phyloP scores from a whole-genome alignment of 2,888 invertebrate genomes.

The Psylliodes chrysocephalus region DNA sequence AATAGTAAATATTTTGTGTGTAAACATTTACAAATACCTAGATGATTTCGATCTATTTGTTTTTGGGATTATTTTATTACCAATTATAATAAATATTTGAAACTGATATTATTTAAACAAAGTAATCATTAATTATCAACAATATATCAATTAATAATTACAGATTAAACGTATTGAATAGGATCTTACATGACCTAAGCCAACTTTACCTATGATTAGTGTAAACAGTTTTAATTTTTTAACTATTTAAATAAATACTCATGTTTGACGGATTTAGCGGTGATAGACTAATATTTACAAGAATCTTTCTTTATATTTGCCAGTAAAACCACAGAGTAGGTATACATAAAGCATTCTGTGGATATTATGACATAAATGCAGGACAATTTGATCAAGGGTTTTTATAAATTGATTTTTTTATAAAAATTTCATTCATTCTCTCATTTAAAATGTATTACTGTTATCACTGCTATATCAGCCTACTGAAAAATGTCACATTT shows the following conservation, averaged over 20 bases:
- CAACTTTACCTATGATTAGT: conserved; percentile 41
- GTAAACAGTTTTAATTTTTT: conserved; percentile 43
- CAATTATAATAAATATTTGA: conserved; percentile 41
- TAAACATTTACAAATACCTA: conserved; percentile 49
- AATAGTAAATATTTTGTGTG: conserved; percentile 48
- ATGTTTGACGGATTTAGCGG: conserved; percentile 46
- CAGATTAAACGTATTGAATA: conserved; percentile 42
- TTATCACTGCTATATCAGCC: too few species aligned
- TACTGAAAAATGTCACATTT: too few species aligned
- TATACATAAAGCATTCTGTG: background rate
- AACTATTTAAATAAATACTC: conserved; percentile 21
- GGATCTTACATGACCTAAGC: conserved; percentile 42
- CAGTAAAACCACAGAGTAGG: conserved; percentile 54
- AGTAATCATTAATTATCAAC: conserved; percentile 44
- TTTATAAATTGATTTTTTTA: background rate
- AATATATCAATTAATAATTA: conserved; percentile 44
- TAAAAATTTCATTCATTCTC: too few species aligned
- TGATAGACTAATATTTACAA: conserved; percentile 59
- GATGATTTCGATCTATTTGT: conserved; percentile 47
- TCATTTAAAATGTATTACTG: too few species aligned
- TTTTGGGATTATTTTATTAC: conserved; percentile 46
- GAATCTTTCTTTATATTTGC: conserved; percentile 56
- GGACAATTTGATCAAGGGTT: background rate
- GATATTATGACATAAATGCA: too few species aligned
- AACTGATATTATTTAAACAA: conserved; percentile 45